A percentile compares a stretch with the other conserved stretches of the same genome.
Conservation (phyloP, 2,797 vertebrate species). For the Enteromius argenteus region DNA sequence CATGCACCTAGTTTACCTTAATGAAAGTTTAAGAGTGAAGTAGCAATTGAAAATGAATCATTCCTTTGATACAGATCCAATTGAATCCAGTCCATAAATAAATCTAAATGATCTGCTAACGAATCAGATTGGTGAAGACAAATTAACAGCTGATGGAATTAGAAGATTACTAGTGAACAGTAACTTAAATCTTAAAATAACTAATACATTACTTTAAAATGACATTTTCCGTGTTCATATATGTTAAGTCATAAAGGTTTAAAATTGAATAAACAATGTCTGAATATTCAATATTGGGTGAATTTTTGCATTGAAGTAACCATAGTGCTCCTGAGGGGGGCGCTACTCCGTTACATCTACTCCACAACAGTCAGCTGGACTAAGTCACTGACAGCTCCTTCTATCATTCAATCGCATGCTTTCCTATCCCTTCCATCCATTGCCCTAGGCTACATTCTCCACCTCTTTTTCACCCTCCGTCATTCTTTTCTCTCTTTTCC, state of each 20-base stretch:
- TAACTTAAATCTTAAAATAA: neutral
- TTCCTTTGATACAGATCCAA: neutral
- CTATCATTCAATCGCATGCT: conserved; percentile 66
- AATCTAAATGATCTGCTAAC: neutral
- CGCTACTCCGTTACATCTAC: conserved; percentile 9
- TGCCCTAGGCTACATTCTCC: conserved; percentile 30
- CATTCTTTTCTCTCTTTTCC: conserved; percentile 13
- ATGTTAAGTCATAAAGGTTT: neutral
- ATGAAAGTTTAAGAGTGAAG: neutral
- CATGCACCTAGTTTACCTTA: neutral
- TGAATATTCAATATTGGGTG: neutral
- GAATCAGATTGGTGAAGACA: neutral
- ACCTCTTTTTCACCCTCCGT: conserved; percentile 40
- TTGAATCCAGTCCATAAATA: neutral
- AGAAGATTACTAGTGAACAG: neutral
- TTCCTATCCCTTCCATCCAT: conserved; percentile 38
- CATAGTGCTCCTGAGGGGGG: conserved; percentile 8
- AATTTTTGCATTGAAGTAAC: neutral
- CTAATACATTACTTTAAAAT: neutral
- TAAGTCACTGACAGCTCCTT: conserved; percentile 68
- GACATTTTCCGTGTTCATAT: neutral
- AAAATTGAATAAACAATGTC: neutral
- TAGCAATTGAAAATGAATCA: neutral
- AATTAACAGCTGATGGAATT: neutral
- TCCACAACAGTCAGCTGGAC: neutral